Evolutionary conservation across 2,797 vertebrate species (phyloP), one percentile per base, ranked within the genome.

Genomic region (Aulostomus chinensis): DNA sequence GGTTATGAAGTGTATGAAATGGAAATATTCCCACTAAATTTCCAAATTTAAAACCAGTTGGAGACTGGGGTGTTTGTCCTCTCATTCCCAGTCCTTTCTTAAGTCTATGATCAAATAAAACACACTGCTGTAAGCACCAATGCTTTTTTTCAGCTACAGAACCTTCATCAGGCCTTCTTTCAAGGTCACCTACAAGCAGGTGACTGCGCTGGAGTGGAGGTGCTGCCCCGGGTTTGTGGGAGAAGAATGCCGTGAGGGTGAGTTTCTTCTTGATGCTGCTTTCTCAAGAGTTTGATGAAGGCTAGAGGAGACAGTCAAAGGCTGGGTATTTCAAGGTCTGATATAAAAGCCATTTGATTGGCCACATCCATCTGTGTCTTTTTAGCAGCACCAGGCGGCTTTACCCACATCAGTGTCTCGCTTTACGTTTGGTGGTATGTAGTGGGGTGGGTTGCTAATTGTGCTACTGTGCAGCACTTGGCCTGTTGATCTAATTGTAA

Each of bases 151-250:
- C 91, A 97, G 95, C 92, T 98, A 97, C 93, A 96, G 97, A 88
- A 94, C 94, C 24, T 68, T 96, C 67, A 84, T 98, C 84, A 91
- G 95, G 58, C 96, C 96, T 5, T 92, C 91, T 0, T 98, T 96
- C 88, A 94, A 90, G 77, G 87, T 94, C 56, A 87, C 93, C 34
- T 96, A 98, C 81, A 92, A 95, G 68, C 95, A 94, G 1, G 92
- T 97, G 77, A 96, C 93, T 0, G 88, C 92, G 0, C 87, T 98
- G 83, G 96, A 98, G 84, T 99, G 96, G 96, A 91, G 91, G 40
- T 98, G 96, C 88, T 99, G 96, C 53, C 96, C 96, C 1, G 96
- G 96, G n/a, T 98, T 97, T 73, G 90, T 91, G 0, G 97, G 97
- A 71, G 89, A 89, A 50, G 93, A 94, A 85, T 99, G 97, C 54